These are phyloP conservation scores for Grammomys dolichurus DNA, from an alignment of 2,113 vertebrate genomes.

Conservation along the genomic window DNA sequence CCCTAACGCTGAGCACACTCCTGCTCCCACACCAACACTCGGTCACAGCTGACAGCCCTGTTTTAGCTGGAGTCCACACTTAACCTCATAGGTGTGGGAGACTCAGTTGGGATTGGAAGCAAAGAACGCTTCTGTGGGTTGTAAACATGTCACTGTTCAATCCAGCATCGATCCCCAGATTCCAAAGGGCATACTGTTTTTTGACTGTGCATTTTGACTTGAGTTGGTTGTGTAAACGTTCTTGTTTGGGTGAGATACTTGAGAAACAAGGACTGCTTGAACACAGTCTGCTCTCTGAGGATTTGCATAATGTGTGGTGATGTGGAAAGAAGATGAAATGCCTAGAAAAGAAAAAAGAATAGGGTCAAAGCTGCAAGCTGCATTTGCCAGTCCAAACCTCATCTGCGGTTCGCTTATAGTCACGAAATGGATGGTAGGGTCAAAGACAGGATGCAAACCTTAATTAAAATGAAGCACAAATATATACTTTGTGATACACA, in stretches of 20 bases:
- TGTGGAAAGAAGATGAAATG: slow-evolving; percentile 18
- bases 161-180: background rate
- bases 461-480: slow-evolving; percentile 10
- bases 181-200: slow-evolving; percentile 20
- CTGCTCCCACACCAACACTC: background rate
- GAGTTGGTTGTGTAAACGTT: background rate
- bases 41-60: background rate
- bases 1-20: background rate
- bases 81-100: slow-evolving; percentile 41
- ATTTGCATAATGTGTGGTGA: background rate
- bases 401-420: background rate
- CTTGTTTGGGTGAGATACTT: background rate
- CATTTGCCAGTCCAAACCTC: background rate
- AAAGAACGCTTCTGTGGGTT: slow-evolving; percentile 14
- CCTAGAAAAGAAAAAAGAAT: background rate
- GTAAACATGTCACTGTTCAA: background rate
- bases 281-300: background rate
- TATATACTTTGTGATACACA: background rate
- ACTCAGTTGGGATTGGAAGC: background rate
- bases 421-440: background rate
- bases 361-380: background rate
- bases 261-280: background rate
- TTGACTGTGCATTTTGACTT: slow-evolving; percentile 17
- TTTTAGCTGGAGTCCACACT: slow-evolving; percentile 37
- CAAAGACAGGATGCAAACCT: background rate